A percentile compares a stretch with the other conserved stretches of the same genome.
Evolutionary conservation across 2,797 vertebrate genomes (phyloP).

Genomic region (Alcedo quadribrachys): DNA sequence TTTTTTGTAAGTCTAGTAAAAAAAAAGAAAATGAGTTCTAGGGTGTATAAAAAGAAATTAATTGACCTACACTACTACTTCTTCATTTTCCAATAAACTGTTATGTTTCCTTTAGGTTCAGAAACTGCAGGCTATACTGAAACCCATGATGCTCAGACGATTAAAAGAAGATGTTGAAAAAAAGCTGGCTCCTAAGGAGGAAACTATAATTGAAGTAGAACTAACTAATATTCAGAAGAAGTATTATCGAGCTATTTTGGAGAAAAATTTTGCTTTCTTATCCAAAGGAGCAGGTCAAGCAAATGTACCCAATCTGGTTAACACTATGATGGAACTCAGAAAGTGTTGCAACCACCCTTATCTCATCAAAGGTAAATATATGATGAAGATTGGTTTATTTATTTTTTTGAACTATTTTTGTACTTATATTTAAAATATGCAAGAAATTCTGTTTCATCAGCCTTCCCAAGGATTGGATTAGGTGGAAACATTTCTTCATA

Average conservation of each 20-base stretch:
- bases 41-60: fast-evolving
- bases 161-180: constrained; percentile 99
- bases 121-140: constrained; percentile 96
- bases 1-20: not conserved
- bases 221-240: constrained; percentile 99
- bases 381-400: not conserved
- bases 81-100: not conserved
- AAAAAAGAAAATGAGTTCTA: not conserved
- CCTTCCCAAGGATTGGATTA: not conserved
- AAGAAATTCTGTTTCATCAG: not conserved
- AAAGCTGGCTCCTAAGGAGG: constrained; percentile 97
- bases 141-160: constrained; percentile 98
- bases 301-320: constrained; percentile 98
- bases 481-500: not conserved
- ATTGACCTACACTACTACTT: not conserved
- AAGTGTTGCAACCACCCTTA: constrained; percentile 99
- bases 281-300: constrained; percentile 96
- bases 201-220: constrained; percentile 99
- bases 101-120: constrained; percentile 85
- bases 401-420: not conserved
- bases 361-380: constrained; percentile 91
- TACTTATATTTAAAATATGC: not conserved
- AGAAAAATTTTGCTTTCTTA: constrained; percentile 98
- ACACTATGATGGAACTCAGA: constrained; percentile 99
- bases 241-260: constrained; percentile 96